These are phyloP conservation scores for Mormyrus proboscirostris DNA, from an alignment of 2,797 vertebrate genomes.

Conservation along the genomic window DNA sequence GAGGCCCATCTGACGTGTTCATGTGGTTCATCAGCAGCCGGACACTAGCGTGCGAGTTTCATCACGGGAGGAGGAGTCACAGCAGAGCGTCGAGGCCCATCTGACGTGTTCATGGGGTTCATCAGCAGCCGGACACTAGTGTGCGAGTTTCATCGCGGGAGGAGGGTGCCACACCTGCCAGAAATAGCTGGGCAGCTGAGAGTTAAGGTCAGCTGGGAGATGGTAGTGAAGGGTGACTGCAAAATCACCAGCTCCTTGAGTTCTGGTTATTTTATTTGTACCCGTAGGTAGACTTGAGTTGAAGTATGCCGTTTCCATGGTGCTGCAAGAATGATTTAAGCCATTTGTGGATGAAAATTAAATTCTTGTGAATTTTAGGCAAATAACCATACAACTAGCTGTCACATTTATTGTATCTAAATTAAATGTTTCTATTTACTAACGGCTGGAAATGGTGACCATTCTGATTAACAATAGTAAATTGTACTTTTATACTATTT, in stretches of 20 bases:
- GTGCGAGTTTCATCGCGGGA: background rate
- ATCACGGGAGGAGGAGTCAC: background rate
- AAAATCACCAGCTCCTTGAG: background rate
- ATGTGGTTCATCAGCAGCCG: background rate
- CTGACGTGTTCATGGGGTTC: background rate
- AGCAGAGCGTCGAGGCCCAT: background rate
- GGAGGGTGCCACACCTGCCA: background rate
- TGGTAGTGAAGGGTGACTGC: background rate
- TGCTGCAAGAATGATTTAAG: background rate
- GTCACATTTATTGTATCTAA: background rate
- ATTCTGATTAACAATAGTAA: background rate
- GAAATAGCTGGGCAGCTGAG: background rate
- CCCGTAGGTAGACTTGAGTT: background rate
- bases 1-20: background rate
- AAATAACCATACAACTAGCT: background rate
- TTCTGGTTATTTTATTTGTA: background rate
- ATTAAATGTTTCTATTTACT: background rate
- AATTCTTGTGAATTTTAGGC: background rate
- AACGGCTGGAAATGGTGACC: background rate
- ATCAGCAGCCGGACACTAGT: background rate
- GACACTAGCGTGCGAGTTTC: background rate
- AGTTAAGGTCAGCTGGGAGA: background rate
- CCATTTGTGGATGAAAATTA: background rate
- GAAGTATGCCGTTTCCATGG: background rate
- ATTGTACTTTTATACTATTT: background rate